phyloP scores from a whole-genome alignment of 2,113 vertebrate genomes.

The Pardalotus punctatus region DNA sequence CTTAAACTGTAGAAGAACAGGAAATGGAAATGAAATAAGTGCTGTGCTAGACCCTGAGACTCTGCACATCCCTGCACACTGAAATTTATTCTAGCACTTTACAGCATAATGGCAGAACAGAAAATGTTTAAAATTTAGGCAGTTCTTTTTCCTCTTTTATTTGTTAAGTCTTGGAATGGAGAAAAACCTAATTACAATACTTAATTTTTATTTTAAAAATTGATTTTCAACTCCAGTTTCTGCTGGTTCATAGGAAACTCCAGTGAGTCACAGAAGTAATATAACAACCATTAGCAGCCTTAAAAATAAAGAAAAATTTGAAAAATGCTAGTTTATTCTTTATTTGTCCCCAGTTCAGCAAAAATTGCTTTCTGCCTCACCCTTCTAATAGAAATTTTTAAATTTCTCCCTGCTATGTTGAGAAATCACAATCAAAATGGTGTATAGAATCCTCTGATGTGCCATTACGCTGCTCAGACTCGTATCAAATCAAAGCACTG shows the following conservation, averaged over 20 bases:
- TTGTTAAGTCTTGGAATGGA: conserved; percentile 25
- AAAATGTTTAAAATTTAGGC: background rate
- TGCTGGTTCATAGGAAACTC: conserved; percentile 53
- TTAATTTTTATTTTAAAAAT: conserved; percentile 74
- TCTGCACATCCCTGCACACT: background rate
- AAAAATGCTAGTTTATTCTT: background rate
- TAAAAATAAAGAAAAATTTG: background rate
- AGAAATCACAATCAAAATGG: conserved; percentile 2
- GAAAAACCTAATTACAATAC: conserved; percentile 47
- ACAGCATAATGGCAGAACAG: background rate
- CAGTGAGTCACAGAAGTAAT: conserved; percentile 23
- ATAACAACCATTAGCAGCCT: background rate
- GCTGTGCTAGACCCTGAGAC: background rate
- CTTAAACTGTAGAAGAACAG: background rate
- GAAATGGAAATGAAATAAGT: background rate
- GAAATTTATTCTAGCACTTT: background rate
- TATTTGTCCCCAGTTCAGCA: background rate
- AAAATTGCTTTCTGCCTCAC: background rate
- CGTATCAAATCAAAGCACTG: conserved; percentile 8
- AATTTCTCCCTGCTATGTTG: background rate
- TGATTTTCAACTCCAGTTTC: conserved; percentile 66
- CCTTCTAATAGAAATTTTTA: background rate
- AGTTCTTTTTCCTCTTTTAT: conserved; percentile 39
- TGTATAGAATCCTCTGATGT: background rate
- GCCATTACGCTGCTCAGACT: background rate